Evolutionary conservation across 2,888 invertebrate species (phyloP), one percentile per base, ranked within the genome.

Genomic region (Eudasyphora cyanicolor): DNA sequence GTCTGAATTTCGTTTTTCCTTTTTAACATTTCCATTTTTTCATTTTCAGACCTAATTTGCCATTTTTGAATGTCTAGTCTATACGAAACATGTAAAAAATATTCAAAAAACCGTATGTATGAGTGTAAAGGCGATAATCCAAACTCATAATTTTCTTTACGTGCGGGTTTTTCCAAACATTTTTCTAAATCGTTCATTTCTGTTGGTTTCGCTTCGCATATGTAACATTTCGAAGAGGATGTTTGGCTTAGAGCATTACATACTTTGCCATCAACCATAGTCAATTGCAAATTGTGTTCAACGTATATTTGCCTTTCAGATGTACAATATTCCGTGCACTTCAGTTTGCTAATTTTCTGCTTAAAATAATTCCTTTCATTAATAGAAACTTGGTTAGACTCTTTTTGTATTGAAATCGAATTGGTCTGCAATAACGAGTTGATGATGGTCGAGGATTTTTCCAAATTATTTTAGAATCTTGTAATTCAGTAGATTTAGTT

Each of bases 281-380:
- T 76, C 10, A 85, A 64, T 74, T 76, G 77, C 24, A 85, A 70
- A 12, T 64, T 38, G 75, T 85, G 76, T 27, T 82, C 76, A n/a
- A 84, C 14, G 14, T 42, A 21, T 32, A 79, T 49, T 67, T 3
- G 27, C 29, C 29, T 64, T 42, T 49, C 45, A 60, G 1, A 6
- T 57, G 8, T 69, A 69, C 32, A 1, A 32, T 42, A 60, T 82
- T 79, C 49, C 17, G 84, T 79, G 24, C 79, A 60, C 62, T 49
- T 77, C n/a, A 84, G 84, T 84, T 85, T 82, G 78, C 29, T 19
- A 84, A 85, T 84, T 85, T 82, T 81, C 29, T 78, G 67, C 71
- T 78, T 83, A 69, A 73, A 82, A 76, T 79, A 70, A 17, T 27
- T n/a, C n/a, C n/a, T n/a, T n/a, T n/a, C 57, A 35, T 76, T 51